A percentile compares a stretch with the other conserved stretches of the same genome.
phyloP scores from a whole-genome alignment of 2,797 vertebrate genomes.

The Acipenser ruthenus region DNA sequence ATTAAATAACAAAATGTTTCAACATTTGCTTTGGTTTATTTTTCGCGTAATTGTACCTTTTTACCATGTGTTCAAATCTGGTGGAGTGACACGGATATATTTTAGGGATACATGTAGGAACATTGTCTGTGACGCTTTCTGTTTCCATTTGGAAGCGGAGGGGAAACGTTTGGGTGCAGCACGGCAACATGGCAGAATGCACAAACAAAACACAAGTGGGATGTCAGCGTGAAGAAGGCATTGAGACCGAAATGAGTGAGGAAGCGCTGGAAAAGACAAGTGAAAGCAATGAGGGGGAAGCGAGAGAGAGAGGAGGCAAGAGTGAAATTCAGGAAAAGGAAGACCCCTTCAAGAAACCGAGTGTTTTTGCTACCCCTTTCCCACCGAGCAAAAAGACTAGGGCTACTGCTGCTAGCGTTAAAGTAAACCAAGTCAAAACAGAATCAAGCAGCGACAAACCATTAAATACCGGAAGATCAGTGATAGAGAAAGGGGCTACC shows the following conservation, averaged over 20 bases:
- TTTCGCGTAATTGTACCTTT: too few relatives aligned
- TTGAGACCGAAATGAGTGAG: constrained; percentile 21
- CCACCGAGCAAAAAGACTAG: constrained; percentile 31
- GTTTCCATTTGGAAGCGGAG: constrained; percentile 3
- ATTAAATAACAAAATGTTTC: too few relatives aligned
- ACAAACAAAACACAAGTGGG: constrained; percentile 20
- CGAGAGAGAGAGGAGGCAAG: background rate
- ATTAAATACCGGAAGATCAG: too few relatives aligned
- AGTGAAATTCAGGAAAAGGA: constrained; percentile 8
- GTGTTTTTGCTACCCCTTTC: constrained; percentile 45
- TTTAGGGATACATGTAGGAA: background rate
- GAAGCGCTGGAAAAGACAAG: background rate
- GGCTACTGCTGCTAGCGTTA: constrained; percentile 20
- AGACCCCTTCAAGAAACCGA: constrained; percentile 60
- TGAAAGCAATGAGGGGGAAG: background rate
- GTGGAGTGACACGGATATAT: too few relatives aligned
- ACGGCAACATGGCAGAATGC: constrained; percentile 48
- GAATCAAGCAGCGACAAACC: too few relatives aligned
- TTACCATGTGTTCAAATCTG: too few relatives aligned
- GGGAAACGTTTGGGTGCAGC: constrained; percentile 30
- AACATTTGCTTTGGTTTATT: constrained; percentile 2
- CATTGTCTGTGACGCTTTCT: background rate
- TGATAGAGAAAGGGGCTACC: too few relatives aligned
- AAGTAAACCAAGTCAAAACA: too few relatives aligned
- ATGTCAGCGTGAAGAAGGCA: constrained; percentile 22